Base-by-base conservation (phyloP, 2,797 vertebrate species). In the Alauda arvensis region DNA sequence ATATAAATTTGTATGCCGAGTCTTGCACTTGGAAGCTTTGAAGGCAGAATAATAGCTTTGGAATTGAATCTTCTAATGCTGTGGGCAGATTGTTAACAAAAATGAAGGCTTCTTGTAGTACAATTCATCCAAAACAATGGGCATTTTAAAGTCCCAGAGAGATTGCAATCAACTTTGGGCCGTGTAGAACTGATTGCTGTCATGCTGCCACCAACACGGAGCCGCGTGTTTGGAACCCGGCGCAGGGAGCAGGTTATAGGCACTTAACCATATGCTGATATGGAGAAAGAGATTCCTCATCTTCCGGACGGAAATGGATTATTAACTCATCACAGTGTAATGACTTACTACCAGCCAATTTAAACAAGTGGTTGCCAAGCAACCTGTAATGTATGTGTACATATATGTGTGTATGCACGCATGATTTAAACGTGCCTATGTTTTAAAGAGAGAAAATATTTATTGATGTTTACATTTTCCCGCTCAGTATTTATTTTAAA, bases 91-190 rank as follows among this genome's bases (percentile, higher is more conserved):
- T 94, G 93, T 94, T 94, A 95, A 89, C 94, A 94, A 91, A 95
- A 93, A 89, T 42, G 93, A 95, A 90, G 89, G 75, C 85, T 93
- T 94, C 87, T 95, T 61, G 71, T 92, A 89, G 88, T 88, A 91
- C 95, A 95, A 95, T 91, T 95, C 94, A 95, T 82, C 90, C 94
- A 93, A 95, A 94, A 94, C 94, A 95, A 92, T 68, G 87, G 88
- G 81, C 77, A 83, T 92, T 92, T 94, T 87, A 71, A 88, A 94
- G 87, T 95, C 89, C 71, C 65, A 18, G 89, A 79, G 93, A 94
- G 93, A 94, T 93, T 93, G 80, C 95, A 95, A 91, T 95, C 95
- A 95, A 82, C 87, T 84, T 89, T 0, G 11, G 87, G 83, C 65
- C 6, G 5, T 84, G 87, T 74, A 87, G 63, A 85, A 68, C 77